Evolutionary conservation across 2,113 vertebrate genomes (phyloP), one percentile per base, ranked within the genome.

Genomic region (Pituophis catenifer): DNA sequence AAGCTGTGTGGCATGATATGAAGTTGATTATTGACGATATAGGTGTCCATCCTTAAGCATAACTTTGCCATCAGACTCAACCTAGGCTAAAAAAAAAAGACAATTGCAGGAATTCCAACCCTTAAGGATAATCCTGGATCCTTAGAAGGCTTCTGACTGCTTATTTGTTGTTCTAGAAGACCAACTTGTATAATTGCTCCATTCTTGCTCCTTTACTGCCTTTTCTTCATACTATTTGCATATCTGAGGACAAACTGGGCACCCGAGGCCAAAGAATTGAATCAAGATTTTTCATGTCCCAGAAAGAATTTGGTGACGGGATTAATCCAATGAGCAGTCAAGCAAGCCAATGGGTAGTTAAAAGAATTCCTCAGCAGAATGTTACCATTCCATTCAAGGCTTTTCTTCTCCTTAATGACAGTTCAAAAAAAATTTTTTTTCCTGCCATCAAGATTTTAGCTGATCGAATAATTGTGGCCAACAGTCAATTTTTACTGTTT

Each of bases 401-500:
- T 38, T 23, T 44, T 44, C 33, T 21, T 38, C 15, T 19, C n/a
- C 8, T 81, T 81, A 19, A 38, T 21, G 33, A 81, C 7, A 81
- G 8, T 44, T 81, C 70, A 81, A 4, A 48, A 48, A 48, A 48
- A n/a, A 5, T 3, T 9, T 59, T 26, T 26, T 33, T 7, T n/a
- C 12, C 23, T 38, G 65, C 23, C 19, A 38, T 38, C 3, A 85
- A 55, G 29, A 13, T 81, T 81, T 81, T 33, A 33, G 33, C 11
- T 8, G 29, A 33, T 93, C 93, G 94, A 93, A 90, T 44, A 94
- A 89, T 94, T 92, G 94, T 91, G 1, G 9, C 95, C 59, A 93
- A 94, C 92, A 92, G 94, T 93, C 65, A 95, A 96, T 96, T 91
- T 95, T 93, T 95, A 48, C 92, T 90, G 89, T 94, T 97, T 94